Base-by-base conservation (phyloP, 2,113 vertebrate species). In the Pionites leucogaster region DNA sequence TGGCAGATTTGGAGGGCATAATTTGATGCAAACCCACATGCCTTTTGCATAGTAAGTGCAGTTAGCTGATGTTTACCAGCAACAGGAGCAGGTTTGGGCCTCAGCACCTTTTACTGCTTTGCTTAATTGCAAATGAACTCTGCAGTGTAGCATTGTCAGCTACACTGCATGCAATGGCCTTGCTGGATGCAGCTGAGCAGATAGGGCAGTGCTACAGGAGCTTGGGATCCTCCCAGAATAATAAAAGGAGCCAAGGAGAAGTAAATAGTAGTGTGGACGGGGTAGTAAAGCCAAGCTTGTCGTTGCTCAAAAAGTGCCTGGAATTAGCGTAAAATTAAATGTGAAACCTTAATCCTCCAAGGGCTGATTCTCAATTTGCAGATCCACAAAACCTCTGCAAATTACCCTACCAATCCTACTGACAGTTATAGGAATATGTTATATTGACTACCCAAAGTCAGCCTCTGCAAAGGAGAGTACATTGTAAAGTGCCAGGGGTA, bases 271-370 rank as follows among this genome's bases (percentile, higher is more conserved):
- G 68, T 74, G 70, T 75, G 78, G 82, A 91, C 1, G 78, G 91
- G 95, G 93, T 25, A 92, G 78, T 95, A 96, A 96, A 96, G 75
- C 74, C 94, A 74, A 92, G 93, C 95, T 93, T 62, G 94, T 84
- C 22, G 62, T 94, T 92, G 77, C 92, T 90, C 27, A 63, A 89
- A 91, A 97, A 95, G 94, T 33, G 59, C 83, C 67, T 76, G 75
- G 94, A 96, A 97, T 96, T 94, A 95, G 94, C 7, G 74, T 96
- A 95, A 97, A 97, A 95, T 97, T 95, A 94, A 86, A 96, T 96
- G 81, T 93, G 97, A 97, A 96, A 92, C 92, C 86, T 85, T 88
- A 91, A 94, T 96, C 88, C 92, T 96, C 92, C 63, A 49, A 95
- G 93, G 95, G 86, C 84, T 88, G 92, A 82, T 93, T 96, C 95